Evolutionary conservation across 2,888 invertebrate species (phyloP).

Genomic region (Hypercompe scribonia): DNA sequence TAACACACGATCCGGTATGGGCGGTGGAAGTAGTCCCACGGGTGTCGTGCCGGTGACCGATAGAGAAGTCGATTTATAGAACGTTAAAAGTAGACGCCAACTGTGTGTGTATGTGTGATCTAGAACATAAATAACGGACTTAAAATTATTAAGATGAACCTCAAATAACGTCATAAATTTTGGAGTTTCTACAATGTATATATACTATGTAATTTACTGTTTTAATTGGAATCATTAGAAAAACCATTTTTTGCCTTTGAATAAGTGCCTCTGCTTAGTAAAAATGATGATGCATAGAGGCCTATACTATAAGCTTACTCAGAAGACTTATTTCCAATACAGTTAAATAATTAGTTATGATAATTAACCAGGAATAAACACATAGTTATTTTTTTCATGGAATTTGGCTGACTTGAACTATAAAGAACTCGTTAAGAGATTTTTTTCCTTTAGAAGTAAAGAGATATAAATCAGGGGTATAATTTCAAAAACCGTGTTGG

Average conservation of each 20-base stretch:
- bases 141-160: not conserved
- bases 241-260: not conserved
- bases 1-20: not conserved
- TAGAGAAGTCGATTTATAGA: conserved; percentile 8
- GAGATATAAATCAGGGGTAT: not conserved
- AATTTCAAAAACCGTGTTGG: not conserved
- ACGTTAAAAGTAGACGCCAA: not conserved
- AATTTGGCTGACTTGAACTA: too few relatives aligned
- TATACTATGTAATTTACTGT: too few relatives aligned
- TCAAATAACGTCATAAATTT: not conserved
- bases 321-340: not conserved
- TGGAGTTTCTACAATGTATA: too few relatives aligned
- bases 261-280: not conserved
- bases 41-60: conserved; percentile 13
- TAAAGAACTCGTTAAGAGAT: not conserved
- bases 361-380: too few relatives aligned
- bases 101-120: not conserved
- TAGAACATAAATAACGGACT: not conserved
- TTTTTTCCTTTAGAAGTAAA: not conserved
- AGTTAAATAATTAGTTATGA: too few relatives aligned
- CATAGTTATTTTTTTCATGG: too few relatives aligned
- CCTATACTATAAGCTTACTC: not conserved
- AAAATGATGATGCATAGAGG: not conserved
- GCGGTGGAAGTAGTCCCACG: conserved; percentile 5
- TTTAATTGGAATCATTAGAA: not conserved